Evolutionary conservation across 2,888 invertebrate genomes (phyloP).

Genomic region (Andrena flavipes): DNA sequence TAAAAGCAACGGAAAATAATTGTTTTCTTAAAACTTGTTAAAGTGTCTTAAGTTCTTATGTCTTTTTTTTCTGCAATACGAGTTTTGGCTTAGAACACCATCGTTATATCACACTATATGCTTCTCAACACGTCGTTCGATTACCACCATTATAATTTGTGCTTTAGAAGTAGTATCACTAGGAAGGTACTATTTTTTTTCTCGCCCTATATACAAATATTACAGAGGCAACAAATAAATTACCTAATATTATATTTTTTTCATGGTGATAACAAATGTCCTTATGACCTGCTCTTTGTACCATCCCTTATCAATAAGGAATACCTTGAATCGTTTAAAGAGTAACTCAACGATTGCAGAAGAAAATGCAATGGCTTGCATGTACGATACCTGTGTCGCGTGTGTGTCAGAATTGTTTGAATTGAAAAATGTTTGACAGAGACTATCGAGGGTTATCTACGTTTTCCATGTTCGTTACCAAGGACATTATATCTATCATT

Average conservation of each 20-base stretch:
- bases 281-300: constrained; percentile 51
- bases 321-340: constrained; percentile 29
- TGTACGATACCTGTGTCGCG: neutral
- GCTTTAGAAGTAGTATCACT: constrained; percentile 65
- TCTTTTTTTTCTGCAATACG: constrained; percentile 32
- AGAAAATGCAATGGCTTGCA: constrained; percentile 23
- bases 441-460: neutral
- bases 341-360: constrained; percentile 7
- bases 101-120: constrained; percentile 60
- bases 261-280: constrained; percentile 54
- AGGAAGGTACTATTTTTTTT: constrained; percentile 60
- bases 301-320: constrained; percentile 69
- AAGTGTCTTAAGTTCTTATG: constrained; percentile 41
- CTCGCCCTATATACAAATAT: constrained; percentile 64
- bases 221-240: constrained; percentile 68
- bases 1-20: constrained; percentile 43
- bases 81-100: constrained; percentile 50
- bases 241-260: constrained; percentile 59
- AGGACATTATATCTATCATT: constrained; percentile 37
- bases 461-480: neutral
- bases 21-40: constrained; percentile 23
- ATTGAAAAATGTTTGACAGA: constrained; percentile 11
- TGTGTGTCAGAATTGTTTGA: neutral
- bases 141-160: constrained; percentile 57
- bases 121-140: constrained; percentile 21